Evolutionary conservation across 2,113 vertebrate species (phyloP).

Genomic region (Gambusia affinis): DNA sequence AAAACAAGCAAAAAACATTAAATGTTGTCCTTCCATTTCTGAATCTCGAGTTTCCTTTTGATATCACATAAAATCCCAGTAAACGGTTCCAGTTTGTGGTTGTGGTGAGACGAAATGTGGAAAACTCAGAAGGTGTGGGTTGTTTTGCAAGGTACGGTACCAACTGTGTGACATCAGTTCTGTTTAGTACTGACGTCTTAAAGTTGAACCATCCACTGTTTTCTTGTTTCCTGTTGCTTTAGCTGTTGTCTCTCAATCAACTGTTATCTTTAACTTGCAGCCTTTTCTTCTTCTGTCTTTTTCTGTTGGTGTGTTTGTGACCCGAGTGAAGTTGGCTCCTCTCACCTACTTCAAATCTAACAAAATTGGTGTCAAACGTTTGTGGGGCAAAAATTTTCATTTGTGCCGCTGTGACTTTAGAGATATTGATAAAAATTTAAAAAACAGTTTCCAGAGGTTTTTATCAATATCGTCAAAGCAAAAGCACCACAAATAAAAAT

Average conservation of each 20-base stretch:
- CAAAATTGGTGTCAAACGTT: no score
- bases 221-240: constrained; percentile 64
- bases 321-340: no score
- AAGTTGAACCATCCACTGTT: constrained; percentile 56
- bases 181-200: constrained; percentile 49
- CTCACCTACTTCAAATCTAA: no score
- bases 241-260: constrained; percentile 71
- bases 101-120: not conserved
- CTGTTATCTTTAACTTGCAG: constrained; percentile 79
- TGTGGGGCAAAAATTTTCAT: no score
- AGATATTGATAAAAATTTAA: no score
- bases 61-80: not conserved
- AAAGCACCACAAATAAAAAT: no score
- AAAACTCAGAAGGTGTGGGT: not conserved
- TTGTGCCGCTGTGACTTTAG: no score
- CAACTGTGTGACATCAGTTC: constrained; percentile 25
- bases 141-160: constrained; percentile 31
- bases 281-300: constrained; percentile 68
- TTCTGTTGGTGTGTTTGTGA: constrained; percentile 37
- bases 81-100: not conserved
- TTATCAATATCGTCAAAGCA: no score
- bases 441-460: no score
- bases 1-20: no score
- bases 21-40: no score
- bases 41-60: not conserved